Evolutionary conservation across 2,888 invertebrate species (phyloP).

Genomic region (Caenorhabditis afra): DNA sequence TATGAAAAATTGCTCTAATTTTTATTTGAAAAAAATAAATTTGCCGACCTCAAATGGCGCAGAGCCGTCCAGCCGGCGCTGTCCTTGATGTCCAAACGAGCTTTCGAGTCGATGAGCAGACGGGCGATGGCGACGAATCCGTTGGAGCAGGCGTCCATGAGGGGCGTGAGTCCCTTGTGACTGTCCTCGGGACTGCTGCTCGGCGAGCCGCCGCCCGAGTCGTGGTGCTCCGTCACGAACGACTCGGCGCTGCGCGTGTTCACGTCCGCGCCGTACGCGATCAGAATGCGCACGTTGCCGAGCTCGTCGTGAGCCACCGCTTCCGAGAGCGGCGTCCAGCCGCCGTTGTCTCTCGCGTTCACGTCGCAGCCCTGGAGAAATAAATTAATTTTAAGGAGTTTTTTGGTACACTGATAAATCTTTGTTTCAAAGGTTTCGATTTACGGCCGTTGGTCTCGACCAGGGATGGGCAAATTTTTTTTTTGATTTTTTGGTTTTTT

Average conservation of each 20-base stretch:
- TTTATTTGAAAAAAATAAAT: not conserved
- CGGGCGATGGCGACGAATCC: conserved; percentile 60
- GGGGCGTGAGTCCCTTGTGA: conserved; percentile 57
- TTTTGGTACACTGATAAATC: no score
- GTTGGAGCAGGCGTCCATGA: conserved; percentile 70
- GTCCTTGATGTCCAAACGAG: conserved; percentile 52
- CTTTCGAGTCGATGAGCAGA: conserved; percentile 52
- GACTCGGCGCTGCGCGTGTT: conserved; percentile 42
- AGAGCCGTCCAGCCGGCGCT: conserved; percentile 63
- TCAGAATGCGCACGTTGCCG: conserved; percentile 57
- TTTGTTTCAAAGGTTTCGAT: no score
- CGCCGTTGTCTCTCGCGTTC: conserved; percentile 67
- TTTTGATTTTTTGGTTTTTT: no score
- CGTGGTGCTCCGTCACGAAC: conserved; percentile 19
- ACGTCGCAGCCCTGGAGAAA: conserved; percentile 66
- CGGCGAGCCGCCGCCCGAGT: conserved; percentile 3
- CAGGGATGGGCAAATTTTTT: no score
- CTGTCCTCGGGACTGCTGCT: no score
- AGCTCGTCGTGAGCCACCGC: conserved; percentile 60
- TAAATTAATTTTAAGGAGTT: not conserved
- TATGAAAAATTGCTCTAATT: no score
- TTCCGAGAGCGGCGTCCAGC: conserved; percentile 73
- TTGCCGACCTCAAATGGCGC: conserved; percentile 51
- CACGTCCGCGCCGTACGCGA: conserved; percentile 63
- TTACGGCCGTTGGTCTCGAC: no score